Evolutionary conservation across 1,140 invertebrate genomes (phyloP).

Genomic region (Bacillus rossius): DNA sequence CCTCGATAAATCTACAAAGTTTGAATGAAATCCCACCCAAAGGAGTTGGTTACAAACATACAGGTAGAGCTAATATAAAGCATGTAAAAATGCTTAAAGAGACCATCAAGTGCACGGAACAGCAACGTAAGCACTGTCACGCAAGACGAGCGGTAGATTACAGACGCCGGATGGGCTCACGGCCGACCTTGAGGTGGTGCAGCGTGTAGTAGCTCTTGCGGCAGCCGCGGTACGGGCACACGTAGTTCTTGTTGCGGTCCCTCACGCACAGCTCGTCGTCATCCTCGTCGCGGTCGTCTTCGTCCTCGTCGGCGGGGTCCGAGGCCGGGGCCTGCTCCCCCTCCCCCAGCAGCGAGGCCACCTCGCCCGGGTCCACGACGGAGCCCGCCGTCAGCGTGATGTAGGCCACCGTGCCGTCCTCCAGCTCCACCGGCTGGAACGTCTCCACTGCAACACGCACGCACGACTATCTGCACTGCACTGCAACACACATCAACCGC

Average conservation of each 20-base stretch:
- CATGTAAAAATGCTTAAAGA: too few species aligned
- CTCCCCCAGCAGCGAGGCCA: background rate
- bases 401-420: constrained; percentile 12
- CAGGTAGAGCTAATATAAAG: too few species aligned
- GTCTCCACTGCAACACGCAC: constrained; percentile 1
- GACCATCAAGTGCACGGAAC: too few species aligned
- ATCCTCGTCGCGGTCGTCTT: background rate
- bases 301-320: too few species aligned
- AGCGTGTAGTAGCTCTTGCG: constrained; percentile 49
- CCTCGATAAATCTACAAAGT: too few species aligned
- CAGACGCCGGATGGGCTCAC: too few species aligned
- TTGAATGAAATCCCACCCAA: too few species aligned
- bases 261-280: background rate
- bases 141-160: too few species aligned
- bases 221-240: constrained; percentile 47
- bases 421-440: constrained; percentile 10
- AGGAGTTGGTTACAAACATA: too few species aligned
- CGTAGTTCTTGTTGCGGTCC: background rate
- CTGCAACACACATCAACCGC: background rate
- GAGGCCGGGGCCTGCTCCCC: too few species aligned
- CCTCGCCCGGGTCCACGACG: background rate
- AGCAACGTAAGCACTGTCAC: too few species aligned
- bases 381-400: background rate
- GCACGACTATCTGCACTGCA: background rate
- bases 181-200: constrained; percentile 54